Evolutionary conservation across 2,797 vertebrate species (phyloP), one percentile per base, ranked within the genome.

Genomic region (Todus mexicanus): DNA sequence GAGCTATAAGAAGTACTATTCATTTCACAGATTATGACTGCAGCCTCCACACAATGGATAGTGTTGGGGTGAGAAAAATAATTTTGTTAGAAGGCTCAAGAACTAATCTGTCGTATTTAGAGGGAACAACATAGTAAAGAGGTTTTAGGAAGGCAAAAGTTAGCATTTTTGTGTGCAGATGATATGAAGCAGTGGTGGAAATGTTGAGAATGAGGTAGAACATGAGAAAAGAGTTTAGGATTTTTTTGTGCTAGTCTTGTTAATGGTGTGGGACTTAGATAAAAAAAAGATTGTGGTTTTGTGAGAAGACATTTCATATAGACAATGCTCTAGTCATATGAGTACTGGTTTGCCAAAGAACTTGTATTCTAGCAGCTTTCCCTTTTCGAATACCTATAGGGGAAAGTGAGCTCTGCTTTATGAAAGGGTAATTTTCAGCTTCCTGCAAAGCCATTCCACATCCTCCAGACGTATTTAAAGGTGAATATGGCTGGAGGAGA

Each of bases 1-100:
- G 60, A 91, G 82, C 38, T 82, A 31, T 79, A 84, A 63, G 38
- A 91, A 92, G 53, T 93, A 33, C 57, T 77, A 43, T 92, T 92
- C 19, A 68, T 87, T 96, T 95, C 57, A 71, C 56, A 94, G 71
- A 72, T 90, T 87, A 51, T 84, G 75, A 78, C 81, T 92, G 68
- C 57, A 74, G 53, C 57, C 76, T 83, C 64, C 84, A 84, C 77
- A 77, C 78, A 87, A 91, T 40, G 27, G 54, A 56, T 65, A 84
- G n/a, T 71, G 22, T 90, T 88, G 54, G 37, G 33, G 45, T 53
- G n/a, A 64, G 43, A 60, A 92, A 91, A 87, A 76, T 84, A 79
- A 76, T 90, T 90, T 13, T 37, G 16, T 74, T 35, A 71, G 65
- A 86, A 72, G 23, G 22, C 38, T 79, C 69, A 84, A 77, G 61